Base-by-base conservation (phyloP, 2,113 vertebrate genomes). In the Chaenogobius annularis region DNA sequence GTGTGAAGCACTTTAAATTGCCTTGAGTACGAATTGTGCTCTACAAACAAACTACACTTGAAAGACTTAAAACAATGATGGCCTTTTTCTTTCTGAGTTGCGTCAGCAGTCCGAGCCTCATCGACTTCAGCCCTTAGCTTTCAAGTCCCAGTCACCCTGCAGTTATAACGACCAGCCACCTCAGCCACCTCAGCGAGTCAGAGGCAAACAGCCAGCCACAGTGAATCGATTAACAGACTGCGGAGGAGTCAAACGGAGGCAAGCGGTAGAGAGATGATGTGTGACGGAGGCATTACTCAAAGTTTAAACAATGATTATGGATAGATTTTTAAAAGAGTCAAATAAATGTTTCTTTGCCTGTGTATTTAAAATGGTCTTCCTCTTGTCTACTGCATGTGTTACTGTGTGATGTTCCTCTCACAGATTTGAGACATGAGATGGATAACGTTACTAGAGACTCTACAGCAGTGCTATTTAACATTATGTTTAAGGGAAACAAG, bases 151-250 rank as follows among this genome's bases (percentile, higher is more conserved):
- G 73, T 78, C 90, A 92, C 72, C 81, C 94, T 64, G 92, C 90
- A 26, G 59, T 83, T 59, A 79, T 82, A 54, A 61, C 91, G 44
- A 81, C 81, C 85, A 90, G 77, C 79, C 89, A 79, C 89, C 2
- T 26, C 68, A 17, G 70, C 69, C 59, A 84, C 68, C 47, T 74
- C 88, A 10, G 87, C 94, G 0, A 91, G 90, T 83, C 93, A 94
- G 46, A 87, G 90, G 80, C 72, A 74, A 17, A n/a, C 77, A 9
- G 91, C 93, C 50, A 91, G 90, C 78, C 94, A 92, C 89, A 94
- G 96, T 97, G 83, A 87, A 94, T 58, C 37, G 35, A 2, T 48
- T 13, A 19, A 43, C 35, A 40, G 31, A 3, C 61, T n/a, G 1
- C n/a, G 35, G 17, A 11, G 11, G 17, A 0, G n/a, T n/a, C 59